These are phyloP conservation scores for Glaucopsyche alexis DNA, from an alignment of 2,888 invertebrate species.

Conservation along the genomic window DNA sequence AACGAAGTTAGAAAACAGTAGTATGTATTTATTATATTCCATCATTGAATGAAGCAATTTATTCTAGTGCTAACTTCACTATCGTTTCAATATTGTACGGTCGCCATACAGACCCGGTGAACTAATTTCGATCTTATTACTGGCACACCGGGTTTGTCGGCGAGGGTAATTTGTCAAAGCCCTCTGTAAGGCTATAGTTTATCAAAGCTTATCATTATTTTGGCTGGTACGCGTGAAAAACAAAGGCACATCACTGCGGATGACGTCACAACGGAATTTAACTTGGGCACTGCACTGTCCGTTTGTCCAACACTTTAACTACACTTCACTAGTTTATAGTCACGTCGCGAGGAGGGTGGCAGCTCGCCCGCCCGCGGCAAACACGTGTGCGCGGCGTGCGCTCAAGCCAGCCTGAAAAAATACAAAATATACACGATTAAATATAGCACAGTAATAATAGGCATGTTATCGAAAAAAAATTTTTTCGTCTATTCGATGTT, in stretches of 20 bases:
- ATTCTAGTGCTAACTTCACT: too few relatives aligned
- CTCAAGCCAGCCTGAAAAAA: not conserved
- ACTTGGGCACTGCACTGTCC: not conserved
- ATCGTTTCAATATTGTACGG: too few relatives aligned
- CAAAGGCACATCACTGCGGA: conserved; percentile 2
- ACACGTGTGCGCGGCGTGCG: not conserved
- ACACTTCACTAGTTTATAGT: conserved; percentile 12
- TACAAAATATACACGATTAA: not conserved
- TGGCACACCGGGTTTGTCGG: too few relatives aligned
- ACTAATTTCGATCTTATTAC: too few relatives aligned
- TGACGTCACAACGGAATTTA: conserved; percentile 16
- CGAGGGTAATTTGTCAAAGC: not conserved
- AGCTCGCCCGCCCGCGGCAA: not conserved
- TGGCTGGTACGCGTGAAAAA: not conserved
- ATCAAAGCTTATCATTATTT: conserved; percentile 3
- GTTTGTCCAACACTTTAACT: not conserved
- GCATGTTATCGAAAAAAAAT: too few relatives aligned
- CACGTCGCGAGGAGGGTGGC: not conserved
- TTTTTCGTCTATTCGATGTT: too few relatives aligned
- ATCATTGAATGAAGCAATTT: too few relatives aligned
- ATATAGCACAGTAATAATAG: too few relatives aligned
- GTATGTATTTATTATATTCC: not conserved
- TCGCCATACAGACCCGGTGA: too few relatives aligned
- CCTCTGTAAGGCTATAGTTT: not conserved
- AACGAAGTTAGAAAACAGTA: not conserved